Percentiles rank a stretch among this genome's conserved stretches.
phyloP scores from a whole-genome alignment of 1,140 invertebrate species.

The Drosophila setifemur region DNA sequence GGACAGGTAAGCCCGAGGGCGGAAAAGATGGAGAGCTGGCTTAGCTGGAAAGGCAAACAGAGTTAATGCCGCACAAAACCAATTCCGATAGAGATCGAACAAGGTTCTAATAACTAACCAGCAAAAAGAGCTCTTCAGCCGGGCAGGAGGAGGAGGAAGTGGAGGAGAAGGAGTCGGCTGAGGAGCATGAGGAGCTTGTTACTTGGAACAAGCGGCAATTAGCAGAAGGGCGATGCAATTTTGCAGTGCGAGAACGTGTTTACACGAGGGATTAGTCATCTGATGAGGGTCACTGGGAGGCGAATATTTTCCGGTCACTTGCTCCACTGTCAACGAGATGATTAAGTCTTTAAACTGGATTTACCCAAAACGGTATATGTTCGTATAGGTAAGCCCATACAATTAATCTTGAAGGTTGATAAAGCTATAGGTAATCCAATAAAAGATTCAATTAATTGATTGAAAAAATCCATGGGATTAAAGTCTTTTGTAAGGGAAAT shows the following conservation, averaged over 20 bases:
- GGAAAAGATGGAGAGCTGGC: constrained; percentile 40
- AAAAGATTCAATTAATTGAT: no score
- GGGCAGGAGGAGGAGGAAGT: not conserved
- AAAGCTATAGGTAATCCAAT: no score
- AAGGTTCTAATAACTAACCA: constrained; percentile 58
- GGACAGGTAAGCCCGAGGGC: constrained; percentile 28
- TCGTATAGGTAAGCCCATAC: no score
- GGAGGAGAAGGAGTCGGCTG: not conserved
- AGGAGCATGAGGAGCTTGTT: constrained; percentile 10
- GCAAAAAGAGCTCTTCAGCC: not conserved
- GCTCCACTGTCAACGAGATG: constrained; percentile 34
- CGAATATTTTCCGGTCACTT: constrained; percentile 30
- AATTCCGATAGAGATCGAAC: constrained; percentile 65
- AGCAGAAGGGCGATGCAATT: constrained; percentile 43
- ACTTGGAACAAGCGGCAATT: constrained; percentile 69
- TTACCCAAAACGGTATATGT: constrained; percentile 3
- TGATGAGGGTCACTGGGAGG: constrained; percentile 34
- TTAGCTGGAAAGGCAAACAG: constrained; percentile 61
- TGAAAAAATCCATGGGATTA: no score
- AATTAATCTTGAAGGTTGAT: no score
- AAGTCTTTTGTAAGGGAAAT: no score
- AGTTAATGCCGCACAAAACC: constrained; percentile 55
- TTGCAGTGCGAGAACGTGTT: constrained; percentile 46
- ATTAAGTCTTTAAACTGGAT: constrained; percentile 46
- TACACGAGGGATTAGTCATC: constrained; percentile 60